Evolutionary conservation across 2,113 vertebrate genomes (phyloP).

Genomic region (Clarias batrachus): DNA sequence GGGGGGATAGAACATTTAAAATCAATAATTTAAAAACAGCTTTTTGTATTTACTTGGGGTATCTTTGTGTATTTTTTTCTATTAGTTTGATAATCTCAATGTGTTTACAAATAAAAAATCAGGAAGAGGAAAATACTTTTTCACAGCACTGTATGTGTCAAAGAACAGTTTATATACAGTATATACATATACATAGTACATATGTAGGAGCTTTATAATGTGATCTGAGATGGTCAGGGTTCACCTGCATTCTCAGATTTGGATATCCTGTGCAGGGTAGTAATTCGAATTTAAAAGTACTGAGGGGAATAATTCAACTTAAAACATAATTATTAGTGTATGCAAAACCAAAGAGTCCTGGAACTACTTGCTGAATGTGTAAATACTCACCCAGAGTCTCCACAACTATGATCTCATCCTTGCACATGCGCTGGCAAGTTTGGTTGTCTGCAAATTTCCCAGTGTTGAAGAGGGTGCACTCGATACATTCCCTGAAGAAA

Average conservation of each 20-base stretch:
- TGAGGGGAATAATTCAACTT: not conserved
- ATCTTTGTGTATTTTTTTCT: too few relatives aligned
- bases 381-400: conserved; percentile 82
- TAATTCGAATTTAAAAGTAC: not conserved
- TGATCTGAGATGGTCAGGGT: not conserved
- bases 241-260: not conserved
- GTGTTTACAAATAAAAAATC: too few relatives aligned
- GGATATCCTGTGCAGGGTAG: not conserved
- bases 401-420: conserved; percentile 86
- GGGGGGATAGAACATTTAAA: too few relatives aligned
- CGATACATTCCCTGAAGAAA: conserved; percentile 86
- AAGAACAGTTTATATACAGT: too few relatives aligned
- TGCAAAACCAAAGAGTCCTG: not conserved
- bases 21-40: too few relatives aligned
- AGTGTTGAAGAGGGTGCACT: conserved; percentile 86
- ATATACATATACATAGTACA: too few relatives aligned
- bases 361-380: not conserved
- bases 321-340: conserved; percentile 1
- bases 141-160: too few relatives aligned
- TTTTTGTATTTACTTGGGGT: too few relatives aligned
- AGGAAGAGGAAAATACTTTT: too few relatives aligned
- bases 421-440: conserved; percentile 92
- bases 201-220: not conserved
- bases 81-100: too few relatives aligned
- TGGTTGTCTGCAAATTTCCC: conserved; percentile 87